phyloP scores from a whole-genome alignment of 1,140 invertebrate genomes.

The Papilio dardanus region DNA sequence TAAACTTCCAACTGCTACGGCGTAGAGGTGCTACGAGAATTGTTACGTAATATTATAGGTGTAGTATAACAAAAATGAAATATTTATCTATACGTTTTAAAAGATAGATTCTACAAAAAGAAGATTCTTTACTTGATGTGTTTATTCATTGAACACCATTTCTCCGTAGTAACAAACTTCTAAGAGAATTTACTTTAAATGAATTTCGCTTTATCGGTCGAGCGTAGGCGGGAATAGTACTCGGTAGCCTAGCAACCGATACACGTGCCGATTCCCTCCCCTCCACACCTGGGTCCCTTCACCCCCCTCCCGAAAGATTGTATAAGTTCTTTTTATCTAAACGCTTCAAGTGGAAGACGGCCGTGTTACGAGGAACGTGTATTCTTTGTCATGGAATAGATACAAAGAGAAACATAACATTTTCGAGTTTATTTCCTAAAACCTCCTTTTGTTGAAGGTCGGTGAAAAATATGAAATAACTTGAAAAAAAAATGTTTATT shows the following conservation, averaged over 20 bases:
- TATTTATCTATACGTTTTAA: not conserved
- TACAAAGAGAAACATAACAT: too few relatives aligned
- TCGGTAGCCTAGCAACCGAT: slow-evolving; percentile 50
- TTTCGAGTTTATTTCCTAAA: too few relatives aligned
- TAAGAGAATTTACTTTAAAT: not conserved
- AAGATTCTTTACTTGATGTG: not conserved
- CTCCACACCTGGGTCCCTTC: not conserved
- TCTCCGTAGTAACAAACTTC: slow-evolving; percentile 11
- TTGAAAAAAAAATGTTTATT: too few relatives aligned
- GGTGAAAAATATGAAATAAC: too few relatives aligned
- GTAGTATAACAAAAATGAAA: not conserved
- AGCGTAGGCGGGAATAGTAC: slow-evolving; percentile 33
- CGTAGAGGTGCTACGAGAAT: slow-evolving; percentile 44
- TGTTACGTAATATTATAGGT: not conserved
- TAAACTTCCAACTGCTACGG: slow-evolving; percentile 38
- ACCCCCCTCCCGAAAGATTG: not conserved
- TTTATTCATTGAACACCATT: not conserved
- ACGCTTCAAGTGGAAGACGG: not conserved
- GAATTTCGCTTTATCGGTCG: slow-evolving; percentile 36
- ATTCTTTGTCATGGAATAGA: not conserved
- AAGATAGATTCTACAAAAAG: not conserved
- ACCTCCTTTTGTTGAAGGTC: too few relatives aligned
- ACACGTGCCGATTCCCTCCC: slow-evolving; percentile 42
- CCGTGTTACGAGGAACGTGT: not conserved
- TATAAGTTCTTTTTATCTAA: not conserved